Evolutionary conservation across 2,888 invertebrate species (phyloP).

Genomic region (Meteorus colon): DNA sequence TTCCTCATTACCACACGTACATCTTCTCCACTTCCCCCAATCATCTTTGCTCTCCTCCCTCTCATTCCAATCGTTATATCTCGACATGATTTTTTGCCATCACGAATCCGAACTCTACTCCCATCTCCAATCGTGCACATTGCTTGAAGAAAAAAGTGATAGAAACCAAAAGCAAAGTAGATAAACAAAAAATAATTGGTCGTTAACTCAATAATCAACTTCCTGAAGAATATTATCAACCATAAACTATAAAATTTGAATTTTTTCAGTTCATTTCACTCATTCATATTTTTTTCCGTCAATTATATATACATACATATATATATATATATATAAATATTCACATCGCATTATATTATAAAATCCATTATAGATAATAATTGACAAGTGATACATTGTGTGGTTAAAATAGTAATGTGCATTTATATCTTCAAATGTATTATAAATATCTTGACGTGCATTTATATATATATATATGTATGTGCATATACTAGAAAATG

Average conservation of each 20-base stretch:
- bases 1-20: conserved; percentile 31
- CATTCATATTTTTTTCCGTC: not conserved
- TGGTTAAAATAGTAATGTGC: not conserved
- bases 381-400: conserved; percentile 7
- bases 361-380: not conserved
- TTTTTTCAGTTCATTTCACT: not conserved
- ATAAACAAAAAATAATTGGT: not conserved
- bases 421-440: too few species aligned
- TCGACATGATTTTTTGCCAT: conserved; percentile 11
- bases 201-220: conserved; percentile 3
- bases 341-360: not conserved
- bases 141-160: not conserved
- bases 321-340: not conserved
- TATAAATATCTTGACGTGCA: too few species aligned
- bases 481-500: not conserved
- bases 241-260: not conserved
- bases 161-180: not conserved
- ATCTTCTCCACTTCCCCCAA: conserved; percentile 18
- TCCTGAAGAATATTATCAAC: not conserved
- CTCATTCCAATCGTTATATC: not conserved
- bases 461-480: not conserved
- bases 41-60: conserved; percentile 17
- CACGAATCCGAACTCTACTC: not conserved
- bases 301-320: not conserved
- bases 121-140: not conserved